These are phyloP conservation scores for Drosophila longiperda DNA, from an alignment of 2,888 invertebrate genomes.

Conservation along the genomic window DNA sequence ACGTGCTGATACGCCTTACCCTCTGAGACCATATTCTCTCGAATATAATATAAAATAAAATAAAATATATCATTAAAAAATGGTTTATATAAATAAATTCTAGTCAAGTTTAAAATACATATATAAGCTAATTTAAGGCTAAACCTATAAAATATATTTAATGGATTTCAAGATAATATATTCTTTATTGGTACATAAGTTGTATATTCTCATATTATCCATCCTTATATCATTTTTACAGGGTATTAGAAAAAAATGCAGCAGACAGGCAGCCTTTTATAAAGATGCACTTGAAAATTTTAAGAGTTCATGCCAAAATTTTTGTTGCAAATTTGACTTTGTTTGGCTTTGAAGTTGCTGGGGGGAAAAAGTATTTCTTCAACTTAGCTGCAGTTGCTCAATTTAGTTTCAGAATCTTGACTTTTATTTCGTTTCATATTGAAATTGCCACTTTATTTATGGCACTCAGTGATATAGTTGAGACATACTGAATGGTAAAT, in stretches of 20 bases:
- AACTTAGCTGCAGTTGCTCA: conserved; percentile 55
- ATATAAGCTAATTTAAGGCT: not conserved
- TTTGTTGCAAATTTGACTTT: conserved; percentile 69
- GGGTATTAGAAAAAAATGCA: conserved; percentile 30
- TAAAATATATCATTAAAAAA: no score
- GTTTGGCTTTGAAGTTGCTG: conserved; percentile 19
- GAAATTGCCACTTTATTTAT: conserved; percentile 71
- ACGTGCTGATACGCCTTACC: conserved; percentile 7
- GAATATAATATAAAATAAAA: no score
- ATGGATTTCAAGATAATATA: not conserved
- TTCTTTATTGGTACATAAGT: no score
- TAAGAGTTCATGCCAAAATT: conserved; percentile 61
- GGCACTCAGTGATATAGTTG: conserved; percentile 39
- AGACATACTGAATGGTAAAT: conserved; percentile 38
- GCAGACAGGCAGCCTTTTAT: conserved; percentile 22
- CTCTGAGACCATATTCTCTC: not conserved
- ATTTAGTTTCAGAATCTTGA: conserved; percentile 40
- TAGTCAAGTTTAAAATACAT: not conserved
- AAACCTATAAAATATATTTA: not conserved
- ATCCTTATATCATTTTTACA: not conserved
- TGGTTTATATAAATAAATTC: not conserved
- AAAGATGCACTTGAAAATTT: conserved; percentile 71
- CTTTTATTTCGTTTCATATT: conserved; percentile 47
- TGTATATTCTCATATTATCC: not conserved
- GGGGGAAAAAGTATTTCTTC: conserved; percentile 30